Percentiles rank a stretch among this genome's conserved stretches.
phyloP scores from a whole-genome alignment of 2,797 vertebrate species.

The Sebastes alutus region DNA sequence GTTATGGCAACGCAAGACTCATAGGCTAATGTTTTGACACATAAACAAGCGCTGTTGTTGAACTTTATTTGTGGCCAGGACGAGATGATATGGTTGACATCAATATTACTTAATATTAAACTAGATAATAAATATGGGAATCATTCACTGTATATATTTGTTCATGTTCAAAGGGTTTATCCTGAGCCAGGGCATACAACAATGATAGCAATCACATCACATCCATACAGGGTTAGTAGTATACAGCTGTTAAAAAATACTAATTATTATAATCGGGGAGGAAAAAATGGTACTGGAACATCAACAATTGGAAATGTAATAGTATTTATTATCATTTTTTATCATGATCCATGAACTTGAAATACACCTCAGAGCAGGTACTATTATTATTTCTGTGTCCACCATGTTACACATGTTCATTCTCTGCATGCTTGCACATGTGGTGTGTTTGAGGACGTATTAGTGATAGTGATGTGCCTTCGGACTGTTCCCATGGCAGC shows the following conservation, averaged over 20 bases:
- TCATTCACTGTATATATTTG: too few species aligned
- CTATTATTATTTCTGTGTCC: background rate
- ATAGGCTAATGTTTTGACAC: background rate
- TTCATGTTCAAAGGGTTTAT: too few species aligned
- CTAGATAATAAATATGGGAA: too few species aligned
- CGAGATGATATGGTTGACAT: too few species aligned
- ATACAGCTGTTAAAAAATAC: too few species aligned
- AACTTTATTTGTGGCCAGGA: too few species aligned
- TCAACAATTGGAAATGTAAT: background rate
- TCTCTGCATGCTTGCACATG: background rate
- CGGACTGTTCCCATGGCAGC: slow-evolving; percentile 63
- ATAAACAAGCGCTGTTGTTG: too few species aligned
- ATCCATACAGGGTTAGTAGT: too few species aligned
- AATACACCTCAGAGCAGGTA: background rate
- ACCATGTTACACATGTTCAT: background rate
- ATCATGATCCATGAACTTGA: background rate
- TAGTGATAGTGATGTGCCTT: background rate
- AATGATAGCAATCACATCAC: too few species aligned
- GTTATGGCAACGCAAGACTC: background rate
- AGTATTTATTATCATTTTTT: background rate
- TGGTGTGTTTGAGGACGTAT: background rate
- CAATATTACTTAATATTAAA: too few species aligned
- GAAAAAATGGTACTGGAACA: background rate
- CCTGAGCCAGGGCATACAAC: too few species aligned
- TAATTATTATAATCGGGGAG: background rate